phyloP scores from a whole-genome alignment of 2,113 vertebrate genomes.

The Clarias gariepinus region DNA sequence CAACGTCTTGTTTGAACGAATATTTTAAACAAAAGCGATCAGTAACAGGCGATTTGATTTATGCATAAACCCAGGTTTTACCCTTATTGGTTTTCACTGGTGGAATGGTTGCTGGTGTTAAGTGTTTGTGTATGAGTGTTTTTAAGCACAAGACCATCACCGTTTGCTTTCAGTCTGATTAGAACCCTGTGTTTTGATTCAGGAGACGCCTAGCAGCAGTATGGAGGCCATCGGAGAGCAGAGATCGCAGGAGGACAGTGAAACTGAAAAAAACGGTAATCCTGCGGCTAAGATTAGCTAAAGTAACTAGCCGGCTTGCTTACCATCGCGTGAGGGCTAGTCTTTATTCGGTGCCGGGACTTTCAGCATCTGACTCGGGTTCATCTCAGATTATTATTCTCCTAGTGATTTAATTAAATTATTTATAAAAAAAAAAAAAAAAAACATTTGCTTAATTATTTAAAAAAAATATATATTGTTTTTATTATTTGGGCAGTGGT shows the following conservation, averaged over 20 bases:
- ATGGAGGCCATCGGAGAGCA: conserved; percentile 59
- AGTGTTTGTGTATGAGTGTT: not conserved
- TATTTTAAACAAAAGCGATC: too few relatives aligned
- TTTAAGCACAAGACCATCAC: not conserved
- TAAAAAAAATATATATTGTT: too few relatives aligned
- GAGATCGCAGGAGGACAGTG: conserved; percentile 59
- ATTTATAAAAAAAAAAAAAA: too few relatives aligned
- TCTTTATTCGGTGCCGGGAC: not conserved
- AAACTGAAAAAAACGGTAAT: conserved; percentile 63
- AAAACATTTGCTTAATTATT: too few relatives aligned
- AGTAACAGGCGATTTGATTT: too few relatives aligned
- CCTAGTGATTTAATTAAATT: too few relatives aligned
- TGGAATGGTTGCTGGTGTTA: not conserved
- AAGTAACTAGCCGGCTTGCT: too few relatives aligned
- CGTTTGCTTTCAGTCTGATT: not conserved
- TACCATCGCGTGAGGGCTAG: not conserved
- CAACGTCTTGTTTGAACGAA: too few relatives aligned
- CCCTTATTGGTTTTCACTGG: not conserved
- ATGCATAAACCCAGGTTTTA: not conserved
- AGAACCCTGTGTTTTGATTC: conserved; percentile 19
- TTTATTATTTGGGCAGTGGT: too few relatives aligned
- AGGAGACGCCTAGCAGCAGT: conserved; percentile 62
- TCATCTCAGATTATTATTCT: too few relatives aligned
- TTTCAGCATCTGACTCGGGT: not conserved
- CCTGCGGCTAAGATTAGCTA: not conserved